phyloP scores from a whole-genome alignment of 2,113 vertebrate genomes.

The Microtus montanus region DNA sequence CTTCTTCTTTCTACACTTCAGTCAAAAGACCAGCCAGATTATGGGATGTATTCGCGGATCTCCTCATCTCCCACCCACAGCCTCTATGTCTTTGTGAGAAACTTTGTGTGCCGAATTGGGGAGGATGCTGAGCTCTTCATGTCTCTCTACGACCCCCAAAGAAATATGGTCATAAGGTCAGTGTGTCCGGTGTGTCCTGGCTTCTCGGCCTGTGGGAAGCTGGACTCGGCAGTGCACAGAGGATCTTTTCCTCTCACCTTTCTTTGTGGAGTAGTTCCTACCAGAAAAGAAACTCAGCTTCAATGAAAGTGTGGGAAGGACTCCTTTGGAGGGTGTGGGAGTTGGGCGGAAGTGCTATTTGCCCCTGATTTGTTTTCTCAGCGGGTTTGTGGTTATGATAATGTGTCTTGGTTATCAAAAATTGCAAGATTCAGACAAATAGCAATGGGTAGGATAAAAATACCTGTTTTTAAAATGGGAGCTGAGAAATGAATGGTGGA shows the following conservation, averaged over 20 bases:
- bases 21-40: constrained; percentile 93
- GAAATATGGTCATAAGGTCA: constrained; percentile 93
- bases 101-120: constrained; percentile 98
- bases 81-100: constrained; percentile 97
- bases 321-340: background rate
- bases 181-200: background rate
- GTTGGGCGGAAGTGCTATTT: background rate
- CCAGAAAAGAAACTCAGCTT: background rate
- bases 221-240: background rate
- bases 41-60: constrained; percentile 91
- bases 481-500: background rate
- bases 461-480: background rate
- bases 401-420: background rate
- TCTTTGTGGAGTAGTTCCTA: background rate
- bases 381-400: background rate
- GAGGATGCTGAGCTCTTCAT: constrained; percentile 99
- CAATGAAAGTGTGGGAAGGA: background rate
- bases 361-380: background rate
- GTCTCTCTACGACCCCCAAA: constrained; percentile 96
- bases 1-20: constrained; percentile 70
- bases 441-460: background rate
- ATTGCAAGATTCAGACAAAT: background rate
- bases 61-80: constrained; percentile 97
- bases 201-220: background rate
- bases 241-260: background rate